A percentile compares a stretch with the other conserved stretches of the same genome.
These are phyloP conservation scores for Tinea pellionella DNA, from an alignment of 2,888 invertebrate genomes.

Conservation along the genomic window DNA sequence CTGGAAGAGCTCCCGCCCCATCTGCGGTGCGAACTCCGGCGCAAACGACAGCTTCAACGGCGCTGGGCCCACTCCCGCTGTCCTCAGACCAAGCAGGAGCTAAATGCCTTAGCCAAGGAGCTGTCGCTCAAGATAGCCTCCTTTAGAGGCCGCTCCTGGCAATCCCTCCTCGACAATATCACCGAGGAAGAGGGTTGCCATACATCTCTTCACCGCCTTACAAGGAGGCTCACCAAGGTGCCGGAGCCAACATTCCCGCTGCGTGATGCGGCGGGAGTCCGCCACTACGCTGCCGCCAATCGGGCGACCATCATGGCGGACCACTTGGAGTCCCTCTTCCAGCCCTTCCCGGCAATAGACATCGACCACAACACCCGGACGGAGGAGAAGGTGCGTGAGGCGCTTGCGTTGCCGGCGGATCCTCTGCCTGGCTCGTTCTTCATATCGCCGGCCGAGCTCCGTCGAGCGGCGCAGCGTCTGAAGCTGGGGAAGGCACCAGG, in stretches of 20 bases:
- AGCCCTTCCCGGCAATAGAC: conserved; percentile 15
- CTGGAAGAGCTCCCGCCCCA: too few relatives aligned
- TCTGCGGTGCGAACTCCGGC: too few relatives aligned
- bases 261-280: background rate
- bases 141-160: too few relatives aligned
- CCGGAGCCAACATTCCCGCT: background rate
- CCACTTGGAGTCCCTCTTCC: conserved; percentile 13
- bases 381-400: background rate
- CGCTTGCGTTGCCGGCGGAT: background rate
- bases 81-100: background rate
- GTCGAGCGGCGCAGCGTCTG: background rate
- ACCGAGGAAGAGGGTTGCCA: too few relatives aligned
- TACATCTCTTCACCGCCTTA: background rate
- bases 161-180: too few relatives aligned
- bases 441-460: conserved; percentile 15
- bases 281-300: conserved; percentile 15
- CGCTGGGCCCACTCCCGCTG: background rate
- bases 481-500: conserved; percentile 19
- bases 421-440: conserved; percentile 14
- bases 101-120: background rate
- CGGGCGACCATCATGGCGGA: conserved; percentile 15
- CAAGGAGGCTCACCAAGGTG: background rate
- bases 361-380: too few relatives aligned
- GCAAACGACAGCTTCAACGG: too few relatives aligned
- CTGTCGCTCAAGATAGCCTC: too few relatives aligned